A percentile compares a stretch with the other conserved stretches of the same genome.
These are phyloP conservation scores for Lycodopsis pacificus DNA, from an alignment of 2,797 vertebrate species.

Conservation along the genomic window DNA sequence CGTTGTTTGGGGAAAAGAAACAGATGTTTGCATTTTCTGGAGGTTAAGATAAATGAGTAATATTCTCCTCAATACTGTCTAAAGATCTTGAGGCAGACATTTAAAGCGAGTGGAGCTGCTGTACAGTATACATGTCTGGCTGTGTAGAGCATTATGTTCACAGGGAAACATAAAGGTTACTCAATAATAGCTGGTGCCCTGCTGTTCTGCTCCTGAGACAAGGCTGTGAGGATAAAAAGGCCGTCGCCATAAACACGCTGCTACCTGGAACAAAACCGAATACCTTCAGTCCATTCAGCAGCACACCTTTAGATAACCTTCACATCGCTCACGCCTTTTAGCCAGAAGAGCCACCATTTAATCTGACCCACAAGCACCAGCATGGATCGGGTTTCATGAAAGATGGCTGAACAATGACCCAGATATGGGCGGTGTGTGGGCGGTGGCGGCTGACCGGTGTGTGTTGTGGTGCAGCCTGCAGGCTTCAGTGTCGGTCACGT, in stretches of 20 bases:
- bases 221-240: not conserved
- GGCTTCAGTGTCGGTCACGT: conserved; percentile 60
- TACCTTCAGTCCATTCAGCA: conserved; percentile 31
- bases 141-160: conserved; percentile 8
- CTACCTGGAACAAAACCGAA: conserved; percentile 45
- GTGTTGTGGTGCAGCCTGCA: conserved; percentile 47
- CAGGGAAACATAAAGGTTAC: conserved; percentile 29
- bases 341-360: conserved; percentile 18
- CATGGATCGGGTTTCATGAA: conserved; percentile 48
- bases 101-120: conserved; percentile 7
- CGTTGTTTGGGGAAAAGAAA: too few species aligned
- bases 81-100: not conserved
- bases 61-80: not conserved
- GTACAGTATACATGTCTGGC: not conserved
- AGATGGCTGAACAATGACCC: conserved; percentile 47
- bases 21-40: not conserved
- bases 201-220: conserved; percentile 17
- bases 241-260: not conserved
- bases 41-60: not conserved
- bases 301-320: conserved; percentile 52
- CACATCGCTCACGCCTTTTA: conserved; percentile 19
- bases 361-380: conserved; percentile 18
- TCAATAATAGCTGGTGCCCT: conserved; percentile 18
- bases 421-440: conserved; percentile 34
- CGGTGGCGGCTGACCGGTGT: conserved; percentile 22